Evolutionary conservation across 2,888 invertebrate genomes (phyloP).

Genomic region (Leptogaster cylindrica): DNA sequence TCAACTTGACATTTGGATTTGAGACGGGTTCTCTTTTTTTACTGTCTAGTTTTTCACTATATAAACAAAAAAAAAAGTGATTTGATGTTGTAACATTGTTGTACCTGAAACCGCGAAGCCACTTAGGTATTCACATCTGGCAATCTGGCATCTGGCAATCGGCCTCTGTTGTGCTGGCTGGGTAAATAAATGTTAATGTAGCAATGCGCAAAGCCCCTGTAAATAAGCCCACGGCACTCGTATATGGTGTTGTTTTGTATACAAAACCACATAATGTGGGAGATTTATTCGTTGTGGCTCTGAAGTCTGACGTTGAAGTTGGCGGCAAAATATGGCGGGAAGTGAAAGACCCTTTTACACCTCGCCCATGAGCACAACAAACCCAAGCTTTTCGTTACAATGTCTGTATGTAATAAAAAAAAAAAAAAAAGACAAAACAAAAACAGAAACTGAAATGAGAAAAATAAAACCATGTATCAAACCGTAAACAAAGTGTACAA

Average conservation of each 20-base stretch:
- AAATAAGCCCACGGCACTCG: not conserved
- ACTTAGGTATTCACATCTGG: not conserved
- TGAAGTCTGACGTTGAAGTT: constrained; percentile 27
- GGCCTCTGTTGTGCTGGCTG: too few relatives aligned
- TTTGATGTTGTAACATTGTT: too few relatives aligned
- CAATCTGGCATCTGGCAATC: constrained; percentile 20
- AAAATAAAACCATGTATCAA: too few relatives aligned
- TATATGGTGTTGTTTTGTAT: constrained; percentile 5
- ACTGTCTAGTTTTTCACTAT: not conserved
- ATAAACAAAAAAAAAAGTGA: not conserved
- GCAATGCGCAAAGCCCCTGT: not conserved
- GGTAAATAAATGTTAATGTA: too few relatives aligned
- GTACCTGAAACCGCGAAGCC: too few relatives aligned
- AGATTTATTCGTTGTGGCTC: constrained; percentile 30
- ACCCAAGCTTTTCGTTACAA: not conserved
- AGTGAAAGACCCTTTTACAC: constrained; percentile 17
- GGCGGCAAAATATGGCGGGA: constrained; percentile 25
- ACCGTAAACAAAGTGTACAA: not conserved
- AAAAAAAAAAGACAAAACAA: too few relatives aligned
- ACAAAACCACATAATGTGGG: not conserved
- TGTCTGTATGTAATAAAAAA: not conserved
- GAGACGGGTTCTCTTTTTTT: not conserved
- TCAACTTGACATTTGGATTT: not conserved
- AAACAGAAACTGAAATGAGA: too few relatives aligned
- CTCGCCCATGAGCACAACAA: not conserved